These are phyloP conservation scores for Zaprionus africanus DNA, from an alignment of 1,140 invertebrate species.

Conservation along the genomic window DNA sequence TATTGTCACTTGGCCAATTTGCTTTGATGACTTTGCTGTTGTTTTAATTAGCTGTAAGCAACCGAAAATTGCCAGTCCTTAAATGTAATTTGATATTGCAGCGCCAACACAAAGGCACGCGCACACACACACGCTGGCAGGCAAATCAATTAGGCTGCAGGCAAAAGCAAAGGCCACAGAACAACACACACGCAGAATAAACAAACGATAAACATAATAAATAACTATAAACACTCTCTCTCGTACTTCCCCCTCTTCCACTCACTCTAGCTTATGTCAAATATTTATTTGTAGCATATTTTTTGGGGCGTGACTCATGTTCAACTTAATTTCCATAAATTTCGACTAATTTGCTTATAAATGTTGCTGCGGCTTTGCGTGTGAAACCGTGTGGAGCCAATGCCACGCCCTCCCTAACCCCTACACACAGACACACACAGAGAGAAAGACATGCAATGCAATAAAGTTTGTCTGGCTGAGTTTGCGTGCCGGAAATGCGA, in stretches of 20 bases:
- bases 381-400: constrained; percentile 3
- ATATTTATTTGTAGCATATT: constrained; percentile 43
- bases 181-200: constrained; percentile 1
- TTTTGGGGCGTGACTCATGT: constrained; percentile 41
- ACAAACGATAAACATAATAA: constrained; percentile 15
- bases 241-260: not conserved
- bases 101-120: not conserved
- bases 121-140: constrained; percentile 3
- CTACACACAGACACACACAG: not conserved
- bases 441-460: constrained; percentile 51
- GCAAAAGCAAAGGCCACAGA: not conserved
- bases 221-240: not conserved
- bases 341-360: constrained; percentile 26
- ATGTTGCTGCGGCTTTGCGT: constrained; percentile 19
- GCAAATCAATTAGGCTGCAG: constrained; percentile 29
- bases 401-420: constrained; percentile 2
- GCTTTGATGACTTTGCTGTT: constrained; percentile 50
- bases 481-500: constrained; percentile 71
- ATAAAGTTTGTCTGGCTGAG: constrained; percentile 62
- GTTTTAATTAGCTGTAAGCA: constrained; percentile 43
- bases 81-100: constrained; percentile 41
- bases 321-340: constrained; percentile 43
- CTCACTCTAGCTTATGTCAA: constrained; percentile 10
- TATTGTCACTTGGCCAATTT: constrained; percentile 53
- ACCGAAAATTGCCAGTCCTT: constrained; percentile 26